Conservation (phyloP, 2,113 vertebrate genomes). For the Todiramphus chloris region DNA sequence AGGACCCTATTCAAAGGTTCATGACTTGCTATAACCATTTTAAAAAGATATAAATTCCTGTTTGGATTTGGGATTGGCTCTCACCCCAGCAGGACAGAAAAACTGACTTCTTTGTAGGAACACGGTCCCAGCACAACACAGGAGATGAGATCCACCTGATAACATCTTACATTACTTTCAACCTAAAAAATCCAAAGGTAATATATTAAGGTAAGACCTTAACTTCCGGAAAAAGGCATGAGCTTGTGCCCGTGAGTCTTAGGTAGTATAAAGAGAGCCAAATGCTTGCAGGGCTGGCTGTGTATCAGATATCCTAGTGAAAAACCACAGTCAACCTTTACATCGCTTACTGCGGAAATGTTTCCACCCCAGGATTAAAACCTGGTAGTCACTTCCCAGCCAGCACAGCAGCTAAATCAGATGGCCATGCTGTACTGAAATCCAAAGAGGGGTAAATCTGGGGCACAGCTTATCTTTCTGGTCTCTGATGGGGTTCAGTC, state of each 20-base stretch:
- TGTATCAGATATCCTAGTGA: neutral
- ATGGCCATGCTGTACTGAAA: neutral
- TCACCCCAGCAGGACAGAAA: conserved; percentile 33
- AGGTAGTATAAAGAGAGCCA: neutral
- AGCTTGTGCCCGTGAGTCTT: neutral
- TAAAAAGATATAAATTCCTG: conserved; percentile 47
- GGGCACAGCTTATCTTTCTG: neutral
- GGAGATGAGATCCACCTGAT: conserved; percentile 35
- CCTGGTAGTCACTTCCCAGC: neutral
- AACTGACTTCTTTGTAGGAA: conserved; percentile 1
- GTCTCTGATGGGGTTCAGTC: neutral
- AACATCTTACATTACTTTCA: conserved; percentile 29
- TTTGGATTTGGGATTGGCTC: conserved; percentile 46
- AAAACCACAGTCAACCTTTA: neutral
- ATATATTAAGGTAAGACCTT: neutral
- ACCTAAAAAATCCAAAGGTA: conserved; percentile 3
- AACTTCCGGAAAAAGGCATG: neutral
- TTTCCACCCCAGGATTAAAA: neutral
- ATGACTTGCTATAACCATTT: conserved; percentile 16
- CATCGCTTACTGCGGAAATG: neutral
- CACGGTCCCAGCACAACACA: conserved; percentile 33
- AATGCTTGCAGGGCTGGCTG: neutral
- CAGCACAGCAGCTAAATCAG: neutral
- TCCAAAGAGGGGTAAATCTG: neutral
- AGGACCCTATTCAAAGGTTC: conserved; percentile 52